These are phyloP conservation scores for Arremon aurantiirostris DNA, from an alignment of 2,797 vertebrate species.

Conservation along the genomic window DNA sequence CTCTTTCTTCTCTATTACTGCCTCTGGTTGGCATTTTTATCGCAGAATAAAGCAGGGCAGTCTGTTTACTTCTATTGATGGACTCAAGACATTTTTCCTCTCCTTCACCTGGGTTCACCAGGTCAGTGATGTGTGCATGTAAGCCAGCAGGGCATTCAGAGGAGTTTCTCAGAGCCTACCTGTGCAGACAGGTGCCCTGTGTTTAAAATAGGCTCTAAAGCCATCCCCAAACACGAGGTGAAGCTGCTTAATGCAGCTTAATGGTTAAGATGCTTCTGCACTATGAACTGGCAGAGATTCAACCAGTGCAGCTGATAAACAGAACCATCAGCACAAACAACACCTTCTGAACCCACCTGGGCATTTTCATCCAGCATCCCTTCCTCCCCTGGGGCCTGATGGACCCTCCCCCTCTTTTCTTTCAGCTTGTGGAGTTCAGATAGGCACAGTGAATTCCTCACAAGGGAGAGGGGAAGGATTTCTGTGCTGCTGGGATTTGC, in stretches of 20 bases:
- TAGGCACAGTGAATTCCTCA: neutral
- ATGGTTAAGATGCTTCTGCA: neutral
- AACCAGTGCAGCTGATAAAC: neutral
- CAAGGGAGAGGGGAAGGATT: neutral
- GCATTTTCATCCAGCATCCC: accelerated
- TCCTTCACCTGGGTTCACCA: neutral
- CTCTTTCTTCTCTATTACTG: neutral
- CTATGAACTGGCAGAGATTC: neutral
- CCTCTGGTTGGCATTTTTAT: neutral
- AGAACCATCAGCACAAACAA: neutral
- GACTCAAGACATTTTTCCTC: neutral
- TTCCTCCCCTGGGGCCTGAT: neutral
- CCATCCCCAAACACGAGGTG: neutral
- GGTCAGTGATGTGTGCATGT: neutral
- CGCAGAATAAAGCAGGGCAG: neutral
- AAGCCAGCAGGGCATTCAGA: neutral
- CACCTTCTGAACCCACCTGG: neutral
- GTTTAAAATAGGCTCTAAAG: conserved; percentile 26
- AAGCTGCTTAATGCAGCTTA: conserved; percentile 12
- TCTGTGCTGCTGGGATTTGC: neutral
- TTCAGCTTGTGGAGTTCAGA: neutral
- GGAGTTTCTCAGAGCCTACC: neutral
- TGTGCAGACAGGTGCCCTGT: neutral
- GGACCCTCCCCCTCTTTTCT: neutral
- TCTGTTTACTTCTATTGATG: neutral